Evolutionary conservation across 1,140 invertebrate species (phyloP), one percentile per base, ranked within the genome.

Genomic region (Stegodyphus dumicola): DNA sequence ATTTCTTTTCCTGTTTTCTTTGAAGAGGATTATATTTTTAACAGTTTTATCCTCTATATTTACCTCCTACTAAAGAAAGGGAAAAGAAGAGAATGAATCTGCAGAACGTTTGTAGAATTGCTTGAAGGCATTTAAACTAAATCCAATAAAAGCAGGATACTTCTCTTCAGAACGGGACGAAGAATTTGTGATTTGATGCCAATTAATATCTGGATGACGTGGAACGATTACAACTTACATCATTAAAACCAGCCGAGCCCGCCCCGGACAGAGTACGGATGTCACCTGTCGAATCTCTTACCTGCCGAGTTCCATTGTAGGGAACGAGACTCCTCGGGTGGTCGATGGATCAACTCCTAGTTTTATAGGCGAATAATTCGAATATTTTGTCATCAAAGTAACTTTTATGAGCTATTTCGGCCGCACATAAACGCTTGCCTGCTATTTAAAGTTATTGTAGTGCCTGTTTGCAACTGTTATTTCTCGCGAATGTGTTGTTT

Each of bases 301-400:
- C 48, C 67, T 80, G 17, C 17, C 65, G 65, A 33, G 33, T 3
- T 33, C 33, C 33, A 33, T 33, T 33, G 33, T 3, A 33, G 33
- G 33, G 7, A 67, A 56, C 6, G n/a, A 13, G n/a, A 33, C 67
- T n/a, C 54, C n/a, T 60, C 73, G 60, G 81, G 81, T 76, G 81
- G 81, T 85, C 81, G 54, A 33, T 33, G 6, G 52, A 66, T 83
- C 70, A 83, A 56, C 13, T 13, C 7, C 33, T 49, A 51, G 65
- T 71, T 85, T 85, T 85, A 85, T 85, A 69, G 81, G 56, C 64
- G 64, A 85, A 85, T 85, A 77, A 85, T 85, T 85, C 73, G 81
- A 85, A 85, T 85, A 85, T 85, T 85, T 85, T 85, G 81, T 85
- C 81, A 85, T 85, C 81, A 52, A 33, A 33, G 53, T 5, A 49